These are phyloP conservation scores for Enteromius radiatus DNA, from an alignment of 2,797 vertebrate species.

Conservation along the genomic window DNA sequence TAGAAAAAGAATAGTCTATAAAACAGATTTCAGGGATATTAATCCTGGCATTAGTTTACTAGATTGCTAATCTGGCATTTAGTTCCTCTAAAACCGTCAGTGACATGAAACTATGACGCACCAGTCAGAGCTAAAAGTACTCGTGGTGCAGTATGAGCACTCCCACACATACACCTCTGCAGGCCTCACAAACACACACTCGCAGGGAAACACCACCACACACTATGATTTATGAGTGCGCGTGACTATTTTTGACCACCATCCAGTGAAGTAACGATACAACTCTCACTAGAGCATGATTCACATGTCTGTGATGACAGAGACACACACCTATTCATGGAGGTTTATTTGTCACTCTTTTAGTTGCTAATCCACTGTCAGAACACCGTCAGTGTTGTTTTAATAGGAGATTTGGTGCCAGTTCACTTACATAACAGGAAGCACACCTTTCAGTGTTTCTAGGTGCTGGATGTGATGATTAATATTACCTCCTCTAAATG, in stretches of 20 bases:
- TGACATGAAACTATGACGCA: constrained; percentile 1
- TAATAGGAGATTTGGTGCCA: not conserved
- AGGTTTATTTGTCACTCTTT: not conserved
- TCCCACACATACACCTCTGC: not conserved
- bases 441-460: constrained; percentile 4
- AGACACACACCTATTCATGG: not conserved
- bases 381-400: not conserved
- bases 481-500: not conserved
- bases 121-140: not conserved
- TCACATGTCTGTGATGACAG: not conserved
- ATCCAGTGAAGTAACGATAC: not conserved
- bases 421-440: constrained; percentile 29
- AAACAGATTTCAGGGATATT: not conserved
- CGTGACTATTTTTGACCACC: constrained; percentile 18
- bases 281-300: not conserved
- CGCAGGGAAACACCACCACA: not conserved
- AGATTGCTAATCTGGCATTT: not conserved
- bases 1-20: not conserved
- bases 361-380: constrained; percentile 13
- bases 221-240: constrained; percentile 15
- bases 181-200: not conserved
- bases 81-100: not conserved
- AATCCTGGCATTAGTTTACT: no score
- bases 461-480: not conserved
- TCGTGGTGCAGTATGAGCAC: not conserved